Evolutionary conservation across 2,113 vertebrate genomes (phyloP), one percentile per base, ranked within the genome.

Genomic region (Lepisosteus oculatus): DNA sequence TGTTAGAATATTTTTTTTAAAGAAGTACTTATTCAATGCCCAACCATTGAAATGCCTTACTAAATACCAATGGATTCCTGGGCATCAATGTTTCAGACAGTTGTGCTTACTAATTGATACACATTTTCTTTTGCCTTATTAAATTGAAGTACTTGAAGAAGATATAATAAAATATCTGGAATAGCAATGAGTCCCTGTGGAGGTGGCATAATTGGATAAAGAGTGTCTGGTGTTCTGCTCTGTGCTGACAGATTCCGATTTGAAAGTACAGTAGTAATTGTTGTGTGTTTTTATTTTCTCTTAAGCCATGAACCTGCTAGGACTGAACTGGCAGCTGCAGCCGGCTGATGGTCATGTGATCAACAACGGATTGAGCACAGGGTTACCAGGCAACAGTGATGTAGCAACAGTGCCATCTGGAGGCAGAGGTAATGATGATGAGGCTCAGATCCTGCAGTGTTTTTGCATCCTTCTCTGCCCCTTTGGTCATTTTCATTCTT

Each of bases 301-400:
- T 80, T 82, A 93, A 98, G 97, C 96, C 63, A 97, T 99, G 94
- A 97, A 99, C 89, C 91, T 99, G 89, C 94, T 99, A 84, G 96
- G 96, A 82, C 92, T 99, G 77, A 97, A 97, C 76, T 99, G 97
- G 96, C 96, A 97, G 91, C 94, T 99, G 76, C 96, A 93, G 90
- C 94, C 96, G 1, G 95, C 95, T 80, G 95, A 97, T 69, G 91
- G 94, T 86, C 96, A 94, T 59, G 89, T 97, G 88, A 92, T 98
- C 85, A 95, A 93, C 94, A 98, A 98, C 86, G 96, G 96, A 63
- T 86, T 96, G 86, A 91, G 93, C 86, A 90, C 94, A 14, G 94
- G 92, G 66, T 76, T 90, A 87, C 92, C 95, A 80, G 93, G 94
- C 86, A 94, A 80, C 76, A 94, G 94, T 80, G 95, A 97, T 79